These are phyloP conservation scores for Delphinus delphis DNA, from an alignment of 2,113 vertebrate species.

Conservation along the genomic window DNA sequence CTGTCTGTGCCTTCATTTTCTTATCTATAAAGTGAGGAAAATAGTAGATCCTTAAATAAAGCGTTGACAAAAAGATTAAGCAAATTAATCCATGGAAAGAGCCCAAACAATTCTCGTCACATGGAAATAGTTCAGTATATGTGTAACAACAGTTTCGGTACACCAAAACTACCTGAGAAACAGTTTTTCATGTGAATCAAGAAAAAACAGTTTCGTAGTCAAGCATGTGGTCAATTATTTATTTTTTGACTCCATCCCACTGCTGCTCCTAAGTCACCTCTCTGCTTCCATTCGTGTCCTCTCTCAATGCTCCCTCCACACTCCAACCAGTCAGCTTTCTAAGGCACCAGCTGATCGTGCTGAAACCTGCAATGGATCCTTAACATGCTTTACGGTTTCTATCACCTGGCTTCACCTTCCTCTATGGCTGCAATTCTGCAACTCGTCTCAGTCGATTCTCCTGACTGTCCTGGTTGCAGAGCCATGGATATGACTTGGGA, in stretches of 20 bases:
- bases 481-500: not conserved
- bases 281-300: not conserved
- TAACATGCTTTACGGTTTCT: not conserved
- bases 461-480: not conserved
- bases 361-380: not conserved
- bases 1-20: not conserved
- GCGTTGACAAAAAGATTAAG: not conserved
- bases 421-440: not conserved
- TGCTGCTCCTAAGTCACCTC: not conserved
- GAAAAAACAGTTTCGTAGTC: not conserved
- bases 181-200: not conserved
- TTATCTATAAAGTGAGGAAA: slow-evolving; percentile 6
- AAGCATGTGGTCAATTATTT: not conserved
- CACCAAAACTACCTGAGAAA: not conserved
- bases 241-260: not conserved
- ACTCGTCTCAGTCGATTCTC: not conserved
- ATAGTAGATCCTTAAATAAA: slow-evolving; percentile 13
- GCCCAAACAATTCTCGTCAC: not conserved
- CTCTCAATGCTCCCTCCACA: not conserved
- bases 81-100: not conserved
- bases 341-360: not conserved
- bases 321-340: not conserved
- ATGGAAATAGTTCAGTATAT: not conserved
- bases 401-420: not conserved
- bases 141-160: not conserved